Base-by-base conservation (phyloP, 2,113 vertebrate species). In the Pangasianodon hypophthalmus region DNA sequence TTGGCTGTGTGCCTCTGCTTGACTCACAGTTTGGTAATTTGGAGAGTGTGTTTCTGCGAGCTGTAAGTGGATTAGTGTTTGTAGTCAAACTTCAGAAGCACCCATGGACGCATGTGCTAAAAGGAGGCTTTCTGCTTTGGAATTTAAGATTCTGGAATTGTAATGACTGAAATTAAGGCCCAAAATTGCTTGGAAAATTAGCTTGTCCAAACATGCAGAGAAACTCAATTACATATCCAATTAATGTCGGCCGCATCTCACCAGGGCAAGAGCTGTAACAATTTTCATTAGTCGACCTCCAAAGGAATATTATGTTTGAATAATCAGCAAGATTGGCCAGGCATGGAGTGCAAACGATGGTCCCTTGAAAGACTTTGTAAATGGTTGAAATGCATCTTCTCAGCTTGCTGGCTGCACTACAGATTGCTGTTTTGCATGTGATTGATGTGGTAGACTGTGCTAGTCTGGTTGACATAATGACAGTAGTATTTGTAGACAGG, bases 141-240 rank as follows among this genome's bases (percentile, higher is more conserved):
- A 90, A 88, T 83, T 86, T 82, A 86, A 83, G 26, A 89, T 75
- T 10, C 24, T 87, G 90, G 88, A 89, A 91, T 92, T 90, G 87
- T 92, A 95, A 92, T 91, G 87, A 92, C 92, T 91, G 91, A 94
- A 95, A 94, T 93, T 92, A 92, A 93, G 94, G 89, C 92, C 93
- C 80, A 86, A 93, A 95, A 95, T 95, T 94, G 92, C 93, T 93
- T 85, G 82, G 91, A 95, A 92, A 94, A 94, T 94, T 92, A 93
- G 91, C 92, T 93, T 94, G 94, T 96, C 94, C 93, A 95, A 96
- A 96, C 93, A 94, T 94, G 94, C 95, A 94, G 93, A 90, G 91
- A 92, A 91, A 95, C 94, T 95, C 92, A 87, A 93, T 95, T 94
- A 94, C 94, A 95, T 93, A 94, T 93, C 93, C 95, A 96, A 96